A percentile compares a stretch with the other conserved stretches of the same genome.
phyloP scores from a whole-genome alignment of 2,888 invertebrate species.

The Coelinius sp. region DNA sequence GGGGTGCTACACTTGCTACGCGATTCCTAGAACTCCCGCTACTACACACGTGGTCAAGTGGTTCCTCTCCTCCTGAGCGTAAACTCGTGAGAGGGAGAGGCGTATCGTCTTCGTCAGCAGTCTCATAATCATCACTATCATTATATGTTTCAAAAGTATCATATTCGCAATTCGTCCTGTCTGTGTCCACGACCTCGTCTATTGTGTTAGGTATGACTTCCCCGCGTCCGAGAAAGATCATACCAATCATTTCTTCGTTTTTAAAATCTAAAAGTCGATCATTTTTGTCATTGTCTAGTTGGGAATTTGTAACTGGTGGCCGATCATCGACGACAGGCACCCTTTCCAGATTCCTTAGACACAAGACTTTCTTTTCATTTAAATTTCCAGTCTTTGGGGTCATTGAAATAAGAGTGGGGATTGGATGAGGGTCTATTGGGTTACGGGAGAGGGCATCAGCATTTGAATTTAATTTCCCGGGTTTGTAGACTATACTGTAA shows the following conservation, averaged over 20 bases:
- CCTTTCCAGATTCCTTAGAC: conserved; percentile 16
- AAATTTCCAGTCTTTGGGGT: conserved; percentile 36
- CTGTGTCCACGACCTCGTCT: too few species aligned
- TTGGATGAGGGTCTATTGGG: conserved; percentile 20
- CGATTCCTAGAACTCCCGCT: neutral
- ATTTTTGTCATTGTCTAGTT: too few species aligned
- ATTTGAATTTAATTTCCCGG: conserved; percentile 18
- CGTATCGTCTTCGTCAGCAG: conserved; percentile 32
- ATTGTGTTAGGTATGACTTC: too few species aligned
- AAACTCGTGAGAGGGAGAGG: neutral
- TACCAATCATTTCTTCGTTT: too few species aligned
- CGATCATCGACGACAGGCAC: neutral
- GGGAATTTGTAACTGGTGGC: too few species aligned
- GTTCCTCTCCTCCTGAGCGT: neutral
- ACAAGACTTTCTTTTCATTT: neutral
- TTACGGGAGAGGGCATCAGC: conserved; percentile 34
- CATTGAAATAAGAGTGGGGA: conserved; percentile 32
- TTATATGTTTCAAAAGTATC: too few species aligned
- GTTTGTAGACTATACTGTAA: conserved; percentile 23
- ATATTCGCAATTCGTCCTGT: too few species aligned
- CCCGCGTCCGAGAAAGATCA: too few species aligned
- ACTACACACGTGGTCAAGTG: neutral
- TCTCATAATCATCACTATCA: conserved; percentile 31
- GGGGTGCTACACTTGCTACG: neutral
- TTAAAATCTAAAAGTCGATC: too few species aligned